Evolutionary conservation across 2,888 invertebrate species (phyloP).

Genomic region (Drosophila niveifrons): DNA sequence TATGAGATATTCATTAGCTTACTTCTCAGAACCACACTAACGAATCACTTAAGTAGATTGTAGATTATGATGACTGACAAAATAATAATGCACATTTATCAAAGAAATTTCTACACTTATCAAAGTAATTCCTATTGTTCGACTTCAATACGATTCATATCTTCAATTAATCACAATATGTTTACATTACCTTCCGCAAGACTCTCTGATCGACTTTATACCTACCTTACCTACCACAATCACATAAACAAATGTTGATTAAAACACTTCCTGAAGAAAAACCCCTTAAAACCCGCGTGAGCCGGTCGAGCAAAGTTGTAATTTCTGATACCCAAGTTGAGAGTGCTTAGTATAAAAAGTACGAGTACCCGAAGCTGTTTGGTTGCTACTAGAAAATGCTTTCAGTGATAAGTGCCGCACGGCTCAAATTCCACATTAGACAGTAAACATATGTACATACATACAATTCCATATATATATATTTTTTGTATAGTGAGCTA

Average conservation of each 20-base stretch:
- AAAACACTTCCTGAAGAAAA: background rate
- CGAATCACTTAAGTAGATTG: no score
- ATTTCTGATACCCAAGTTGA: background rate
- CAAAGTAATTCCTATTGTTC: background rate
- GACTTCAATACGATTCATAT: background rate
- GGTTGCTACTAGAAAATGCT: slow-evolving; percentile 46
- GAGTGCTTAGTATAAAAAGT: slow-evolving; percentile 8
- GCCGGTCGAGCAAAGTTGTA: slow-evolving; percentile 19
- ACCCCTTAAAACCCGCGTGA: slow-evolving; percentile 2
- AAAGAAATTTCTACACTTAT: no score
- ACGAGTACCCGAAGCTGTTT: slow-evolving; percentile 8
- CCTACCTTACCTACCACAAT: slow-evolving; percentile 50
- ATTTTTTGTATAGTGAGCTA: background rate
- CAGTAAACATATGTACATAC: slow-evolving; percentile 1
- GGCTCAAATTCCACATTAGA: slow-evolving; percentile 57
- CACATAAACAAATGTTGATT: slow-evolving; percentile 1
- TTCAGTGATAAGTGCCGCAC: slow-evolving; percentile 44
- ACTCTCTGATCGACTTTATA: background rate
- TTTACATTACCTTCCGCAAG: background rate
- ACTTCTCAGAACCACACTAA: background rate
- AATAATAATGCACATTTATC: no score
- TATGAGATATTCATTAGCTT: background rate
- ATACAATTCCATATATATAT: background rate
- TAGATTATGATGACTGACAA: no score
- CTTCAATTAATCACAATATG: background rate